phyloP scores from a whole-genome alignment of 2,888 invertebrate genomes.

The Sesia bembeciformis region DNA sequence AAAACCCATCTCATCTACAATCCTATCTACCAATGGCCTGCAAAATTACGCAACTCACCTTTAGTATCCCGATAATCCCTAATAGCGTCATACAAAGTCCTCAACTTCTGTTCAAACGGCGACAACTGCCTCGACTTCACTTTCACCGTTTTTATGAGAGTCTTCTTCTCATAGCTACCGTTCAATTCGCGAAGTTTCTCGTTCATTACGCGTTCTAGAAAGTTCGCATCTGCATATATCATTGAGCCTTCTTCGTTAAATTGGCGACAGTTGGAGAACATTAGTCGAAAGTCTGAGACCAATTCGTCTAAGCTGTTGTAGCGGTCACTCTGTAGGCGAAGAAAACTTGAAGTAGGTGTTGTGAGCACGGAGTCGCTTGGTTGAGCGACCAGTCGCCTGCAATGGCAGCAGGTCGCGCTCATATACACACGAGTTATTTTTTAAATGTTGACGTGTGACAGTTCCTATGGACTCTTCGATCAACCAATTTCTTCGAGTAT shows the following conservation, averaged over 20 bases:
- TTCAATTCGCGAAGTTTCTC: slow-evolving; percentile 87
- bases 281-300: slow-evolving; percentile 89
- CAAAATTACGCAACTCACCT: slow-evolving; percentile 39
- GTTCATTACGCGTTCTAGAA: slow-evolving; percentile 87
- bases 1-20: too few relatives aligned
- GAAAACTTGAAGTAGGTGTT: too few relatives aligned
- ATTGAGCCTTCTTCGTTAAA: slow-evolving; percentile 97
- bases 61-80: slow-evolving; percentile 83
- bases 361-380: too few relatives aligned
- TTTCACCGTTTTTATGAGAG: slow-evolving; percentile 67
- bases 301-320: slow-evolving; percentile 91
- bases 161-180: slow-evolving; percentile 65
- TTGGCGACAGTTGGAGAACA: slow-evolving; percentile 97
- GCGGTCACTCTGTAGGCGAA: slow-evolving; percentile 73
- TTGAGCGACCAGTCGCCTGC: too few relatives aligned
- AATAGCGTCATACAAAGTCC: slow-evolving; percentile 90
- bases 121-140: slow-evolving; percentile 60
- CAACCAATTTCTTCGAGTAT: too few relatives aligned
- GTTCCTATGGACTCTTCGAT: too few relatives aligned
- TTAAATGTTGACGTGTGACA: too few relatives aligned
- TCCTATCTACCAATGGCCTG: too few relatives aligned
- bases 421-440: too few relatives aligned
- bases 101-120: slow-evolving; percentile 83
- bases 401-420: too few relatives aligned
- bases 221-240: slow-evolving; percentile 95